Conservation (phyloP, 2,797 vertebrate species). For the Crenuchus spilurus region DNA sequence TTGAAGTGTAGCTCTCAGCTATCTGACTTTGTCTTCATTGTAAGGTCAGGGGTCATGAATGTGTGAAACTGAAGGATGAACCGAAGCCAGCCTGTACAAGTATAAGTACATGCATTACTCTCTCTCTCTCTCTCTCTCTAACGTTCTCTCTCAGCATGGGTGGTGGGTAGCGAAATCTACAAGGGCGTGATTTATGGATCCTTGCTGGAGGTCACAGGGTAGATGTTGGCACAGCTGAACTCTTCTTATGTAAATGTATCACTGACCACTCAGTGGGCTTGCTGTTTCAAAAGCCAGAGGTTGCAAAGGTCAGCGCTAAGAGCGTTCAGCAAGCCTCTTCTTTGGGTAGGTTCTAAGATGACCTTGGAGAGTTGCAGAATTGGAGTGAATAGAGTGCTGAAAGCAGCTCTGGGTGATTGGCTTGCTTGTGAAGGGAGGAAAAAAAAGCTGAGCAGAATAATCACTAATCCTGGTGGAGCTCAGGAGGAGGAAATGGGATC, state of each 20-base stretch:
- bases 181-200: conserved; percentile 44
- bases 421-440: conserved; percentile 23
- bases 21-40: conserved; percentile 3
- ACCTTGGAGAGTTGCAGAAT: conserved; percentile 21
- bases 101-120: neutral
- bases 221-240: conserved; percentile 48
- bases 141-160: conserved; percentile 27
- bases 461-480: conserved; percentile 26
- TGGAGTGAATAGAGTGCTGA: conserved; percentile 11
- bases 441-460: conserved; percentile 46
- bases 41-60: conserved; percentile 6
- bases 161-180: conserved; percentile 15
- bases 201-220: conserved; percentile 41
- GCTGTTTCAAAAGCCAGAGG: conserved; percentile 43
- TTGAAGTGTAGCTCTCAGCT: neutral
- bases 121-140: conserved; percentile 2
- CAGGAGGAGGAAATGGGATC: conserved; percentile 42
- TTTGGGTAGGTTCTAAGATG: conserved; percentile 10
- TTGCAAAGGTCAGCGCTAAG: conserved; percentile 37
- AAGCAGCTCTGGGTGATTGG: conserved; percentile 31
- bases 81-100: conserved; percentile 15
- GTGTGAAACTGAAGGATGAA: conserved; percentile 17
- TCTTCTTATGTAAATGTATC: conserved; percentile 47
- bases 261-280: conserved; percentile 33
- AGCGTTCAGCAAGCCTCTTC: conserved; percentile 9